Evolutionary conservation across 2,888 invertebrate genomes (phyloP).

Genomic region (Agrochola litura): DNA sequence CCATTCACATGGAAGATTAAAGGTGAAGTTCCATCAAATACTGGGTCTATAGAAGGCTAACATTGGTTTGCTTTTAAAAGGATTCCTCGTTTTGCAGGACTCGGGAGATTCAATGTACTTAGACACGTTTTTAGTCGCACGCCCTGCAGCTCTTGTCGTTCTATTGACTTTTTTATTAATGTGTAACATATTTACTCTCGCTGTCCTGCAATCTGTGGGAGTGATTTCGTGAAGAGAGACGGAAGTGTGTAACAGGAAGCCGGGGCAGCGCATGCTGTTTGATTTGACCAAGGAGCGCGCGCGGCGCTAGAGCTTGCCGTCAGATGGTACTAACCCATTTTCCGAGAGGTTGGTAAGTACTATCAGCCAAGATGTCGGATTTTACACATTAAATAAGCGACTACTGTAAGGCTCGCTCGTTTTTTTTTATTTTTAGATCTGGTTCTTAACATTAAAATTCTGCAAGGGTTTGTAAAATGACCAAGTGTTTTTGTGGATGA

Average conservation of each 20-base stretch:
- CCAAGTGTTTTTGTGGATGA: background rate
- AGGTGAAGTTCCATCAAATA: conserved; percentile 1
- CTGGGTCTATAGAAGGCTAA: conserved; percentile 1
- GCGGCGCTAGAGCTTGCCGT: too few relatives aligned
- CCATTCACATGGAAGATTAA: conserved; percentile 16
- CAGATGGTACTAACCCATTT: too few relatives aligned
- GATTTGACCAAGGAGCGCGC: too few relatives aligned
- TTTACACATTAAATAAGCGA: too few relatives aligned
- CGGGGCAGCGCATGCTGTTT: too few relatives aligned
- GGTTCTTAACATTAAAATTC: background rate
- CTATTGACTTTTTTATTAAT: conserved; percentile 16
- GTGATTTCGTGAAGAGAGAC: too few relatives aligned
- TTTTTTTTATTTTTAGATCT: background rate
- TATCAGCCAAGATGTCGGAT: too few relatives aligned
- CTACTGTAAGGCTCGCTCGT: too few relatives aligned
- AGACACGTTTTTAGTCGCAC: conserved; percentile 26
- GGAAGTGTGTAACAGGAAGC: too few relatives aligned
- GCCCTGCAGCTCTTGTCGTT: background rate
- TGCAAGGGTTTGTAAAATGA: background rate
- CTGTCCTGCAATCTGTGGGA: too few relatives aligned
- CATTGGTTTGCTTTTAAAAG: conserved; percentile 47
- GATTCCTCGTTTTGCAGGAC: conserved; percentile 18
- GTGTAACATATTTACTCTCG: too few relatives aligned
- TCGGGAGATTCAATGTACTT: background rate
- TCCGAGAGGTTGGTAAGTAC: too few relatives aligned